Evolutionary conservation across 2,113 vertebrate genomes (phyloP).

Genomic region (Urocynchramus pylzowi): DNA sequence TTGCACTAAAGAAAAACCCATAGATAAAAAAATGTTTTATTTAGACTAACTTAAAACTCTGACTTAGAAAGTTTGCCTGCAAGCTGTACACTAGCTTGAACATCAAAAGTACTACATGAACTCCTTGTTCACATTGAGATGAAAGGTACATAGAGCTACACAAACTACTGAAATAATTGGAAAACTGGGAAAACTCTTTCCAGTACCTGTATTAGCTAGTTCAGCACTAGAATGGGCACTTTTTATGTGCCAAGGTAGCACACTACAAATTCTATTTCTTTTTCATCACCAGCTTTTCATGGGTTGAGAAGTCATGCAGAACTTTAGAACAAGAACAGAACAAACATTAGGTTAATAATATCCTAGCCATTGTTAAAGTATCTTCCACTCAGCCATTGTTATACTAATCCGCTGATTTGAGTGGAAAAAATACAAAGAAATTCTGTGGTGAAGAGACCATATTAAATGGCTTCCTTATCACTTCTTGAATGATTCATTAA

Average conservation of each 20-base stretch:
- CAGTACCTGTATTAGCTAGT: neutral
- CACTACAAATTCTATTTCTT: neutral
- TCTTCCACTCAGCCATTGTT: neutral
- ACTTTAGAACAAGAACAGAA: neutral
- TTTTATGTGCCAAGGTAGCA: neutral
- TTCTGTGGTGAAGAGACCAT: neutral
- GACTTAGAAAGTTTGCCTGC: neutral
- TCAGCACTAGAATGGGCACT: neutral
- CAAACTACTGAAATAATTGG: neutral
- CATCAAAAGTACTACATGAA: neutral
- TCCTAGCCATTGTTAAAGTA: neutral
- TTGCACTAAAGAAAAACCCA: neutral
- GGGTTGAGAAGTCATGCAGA: neutral
- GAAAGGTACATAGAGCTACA: neutral
- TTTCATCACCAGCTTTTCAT: neutral
- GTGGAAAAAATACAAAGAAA: neutral
- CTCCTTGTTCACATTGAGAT: rapidly evolving
- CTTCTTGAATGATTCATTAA: constrained; percentile 53
- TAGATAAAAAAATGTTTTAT: neutral
- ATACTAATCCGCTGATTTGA: neutral
- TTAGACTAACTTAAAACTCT: neutral
- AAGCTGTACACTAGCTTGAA: rapidly evolving
- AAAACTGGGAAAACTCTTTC: neutral
- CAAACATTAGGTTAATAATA: neutral
- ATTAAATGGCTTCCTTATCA: neutral